These are phyloP conservation scores for Calliopum simillimum DNA, from an alignment of 2,888 invertebrate genomes.

Conservation along the genomic window DNA sequence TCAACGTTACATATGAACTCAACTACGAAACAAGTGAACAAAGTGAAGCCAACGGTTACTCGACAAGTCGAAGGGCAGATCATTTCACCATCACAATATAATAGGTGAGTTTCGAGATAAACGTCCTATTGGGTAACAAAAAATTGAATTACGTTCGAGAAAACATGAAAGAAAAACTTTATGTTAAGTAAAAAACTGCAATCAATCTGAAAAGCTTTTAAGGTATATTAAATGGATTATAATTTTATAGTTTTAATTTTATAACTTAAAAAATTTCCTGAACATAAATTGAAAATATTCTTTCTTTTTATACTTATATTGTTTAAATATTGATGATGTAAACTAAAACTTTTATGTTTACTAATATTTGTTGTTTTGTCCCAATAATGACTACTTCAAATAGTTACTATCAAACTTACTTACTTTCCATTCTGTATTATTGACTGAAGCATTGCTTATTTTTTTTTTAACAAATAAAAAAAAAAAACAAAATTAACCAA, in stretches of 20 bases:
- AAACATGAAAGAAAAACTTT: neutral
- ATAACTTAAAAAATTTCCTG: no score
- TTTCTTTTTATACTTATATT: no score
- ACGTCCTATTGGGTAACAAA: neutral
- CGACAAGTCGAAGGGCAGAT: constrained; percentile 79
- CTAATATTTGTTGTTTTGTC: constrained; percentile 16
- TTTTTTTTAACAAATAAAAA: constrained; percentile 28
- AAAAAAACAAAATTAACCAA: constrained; percentile 38
- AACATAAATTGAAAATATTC: no score
- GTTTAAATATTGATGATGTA: neutral
- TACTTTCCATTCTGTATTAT: neutral
- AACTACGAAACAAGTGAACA: constrained; percentile 82
- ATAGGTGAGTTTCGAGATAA: constrained; percentile 67
- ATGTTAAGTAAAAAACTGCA: neutral
- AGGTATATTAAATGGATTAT: no score
- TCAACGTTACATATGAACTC: constrained; percentile 72
- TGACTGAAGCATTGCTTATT: neutral
- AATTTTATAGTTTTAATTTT: no score
- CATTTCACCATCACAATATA: constrained; percentile 77
- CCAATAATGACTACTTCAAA: constrained; percentile 14
- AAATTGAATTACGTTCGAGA: neutral
- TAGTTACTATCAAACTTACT: neutral
- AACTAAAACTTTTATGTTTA: constrained; percentile 14
- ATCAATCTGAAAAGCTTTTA: neutral
- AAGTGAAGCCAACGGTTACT: constrained; percentile 89